phyloP scores from a whole-genome alignment of 2,797 vertebrate species.

The Tangara arthus region DNA sequence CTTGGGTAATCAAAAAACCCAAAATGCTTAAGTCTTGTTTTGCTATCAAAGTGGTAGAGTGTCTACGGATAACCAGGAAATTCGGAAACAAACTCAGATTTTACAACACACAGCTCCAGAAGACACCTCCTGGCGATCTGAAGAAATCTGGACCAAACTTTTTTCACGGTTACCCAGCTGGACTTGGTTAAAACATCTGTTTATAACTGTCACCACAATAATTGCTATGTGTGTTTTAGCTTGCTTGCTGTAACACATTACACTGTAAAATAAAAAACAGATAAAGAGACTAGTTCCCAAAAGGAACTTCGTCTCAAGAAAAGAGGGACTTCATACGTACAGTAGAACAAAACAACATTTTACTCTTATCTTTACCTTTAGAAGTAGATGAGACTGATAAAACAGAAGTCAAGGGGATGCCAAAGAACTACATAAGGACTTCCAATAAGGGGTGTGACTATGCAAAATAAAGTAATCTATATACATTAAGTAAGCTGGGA shows the following conservation, averaged over 20 bases:
- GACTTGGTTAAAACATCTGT: background rate
- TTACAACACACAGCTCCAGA: background rate
- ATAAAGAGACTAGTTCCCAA: background rate
- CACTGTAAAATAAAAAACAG: background rate
- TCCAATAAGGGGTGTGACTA: background rate
- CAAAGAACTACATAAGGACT: background rate
- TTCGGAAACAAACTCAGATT: background rate
- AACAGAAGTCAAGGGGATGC: background rate
- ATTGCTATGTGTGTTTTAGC: background rate
- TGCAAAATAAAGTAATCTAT: background rate
- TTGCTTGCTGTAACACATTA: background rate
- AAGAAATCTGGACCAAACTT: background rate
- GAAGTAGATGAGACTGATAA: background rate
- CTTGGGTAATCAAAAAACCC: background rate
- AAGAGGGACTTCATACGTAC: background rate
- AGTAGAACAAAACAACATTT: background rate
- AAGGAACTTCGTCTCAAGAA: background rate
- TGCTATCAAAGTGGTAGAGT: background rate
- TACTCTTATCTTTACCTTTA: background rate
- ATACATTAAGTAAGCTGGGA: background rate
- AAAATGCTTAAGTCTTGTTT: background rate
- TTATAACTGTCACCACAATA: background rate
- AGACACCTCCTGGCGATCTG: accelerated
- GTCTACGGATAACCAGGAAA: background rate
- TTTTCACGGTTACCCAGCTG: background rate